Evolutionary conservation across 2,888 invertebrate genomes (phyloP), one percentile per base, ranked within the genome.

Genomic region (Drosophila paucipuncta): DNA sequence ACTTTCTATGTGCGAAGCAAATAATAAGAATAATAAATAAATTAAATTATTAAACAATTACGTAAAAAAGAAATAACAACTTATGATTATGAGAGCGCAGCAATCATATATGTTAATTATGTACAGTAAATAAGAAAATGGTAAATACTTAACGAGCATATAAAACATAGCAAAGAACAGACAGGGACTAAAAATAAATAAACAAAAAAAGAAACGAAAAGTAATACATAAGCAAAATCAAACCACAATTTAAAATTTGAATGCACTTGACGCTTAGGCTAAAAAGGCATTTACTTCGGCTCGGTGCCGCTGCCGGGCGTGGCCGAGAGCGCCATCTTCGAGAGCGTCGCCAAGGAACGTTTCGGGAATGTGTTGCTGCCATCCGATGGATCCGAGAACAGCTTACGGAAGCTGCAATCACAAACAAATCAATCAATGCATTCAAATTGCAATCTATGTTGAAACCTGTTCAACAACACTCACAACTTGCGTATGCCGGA

Each of bases 401-500:
- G 95, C 94, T 97, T 97, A 93, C 97, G 97, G 95, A 97, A 97
- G 95, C 97, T 97, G 94, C 52, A 94, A 94, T 1, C 31, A 18
- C 13, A 33, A 33, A 35, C 13, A 2, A 18, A 50, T 22, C 22
- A 41, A 6, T 18, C 39, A 13, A 37, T 30, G 4, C 0, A 37
- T 18, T 55, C 10, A 16, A 37, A 35, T 54, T 39, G 7, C 2
- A 13, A 52, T 7, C 16, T 2, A 2, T 16, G 4, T 37, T 35
- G 7, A 47, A 47, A 25, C 13, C 13, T 2, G 1, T 37, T 3
- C 18, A 13, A 7, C 18, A 53, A 22, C 57, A 95, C 97, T 95
- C 94, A 98, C 98, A 98, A 97, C 95, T 97, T 97, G 91, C 97
- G 95, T 90, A 98, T 97, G 52, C 98, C 97, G 76, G 97, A 97